Evolutionary conservation across 2,113 vertebrate genomes (phyloP), one percentile per base, ranked within the genome.

Genomic region (Campylomormyrus numenius): DNA sequence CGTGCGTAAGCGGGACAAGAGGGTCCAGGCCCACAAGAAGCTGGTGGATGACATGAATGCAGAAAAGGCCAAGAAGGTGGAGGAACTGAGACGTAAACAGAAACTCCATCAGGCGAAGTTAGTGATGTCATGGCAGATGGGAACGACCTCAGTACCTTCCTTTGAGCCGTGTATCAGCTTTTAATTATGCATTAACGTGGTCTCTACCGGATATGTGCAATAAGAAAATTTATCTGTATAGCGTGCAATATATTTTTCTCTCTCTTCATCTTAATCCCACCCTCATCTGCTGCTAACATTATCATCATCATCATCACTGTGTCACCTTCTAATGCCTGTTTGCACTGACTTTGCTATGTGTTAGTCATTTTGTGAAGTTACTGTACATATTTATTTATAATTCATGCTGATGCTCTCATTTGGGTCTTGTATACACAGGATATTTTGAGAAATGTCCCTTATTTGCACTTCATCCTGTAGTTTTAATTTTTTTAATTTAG

Each of bases 1-100:
- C 52, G 95, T 99, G 19, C 97, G 98, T 15, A 99, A 97, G 90
- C 96, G 98, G 0, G 98, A 99, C 93, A 97, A 95, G 24, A 95
- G 98, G 0, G 98, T 99, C 24, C 97, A 98, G 94, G 98, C 97
- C 2, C 98, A 99, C 89, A 97, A 97, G 88, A 97, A 96, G 90
- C 95, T 98, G 52, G 94, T 98, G 91, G 97, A 99, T 92, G 97
- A 99, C 87, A 97, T 97, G 94, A 99, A 99, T 0, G 97, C 97
- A 0, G 97, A 98, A 94, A 99, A 99, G 93, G 93, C 94, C 3
- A 97, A 94, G 92, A 99, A 98, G 89, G 95, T 95, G 1, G 97
- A 99, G 89, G 97, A 97, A 89, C 95, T 97, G 91, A 95, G 97
- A 58, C 95, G 97, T 89, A 96, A 97, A 70, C 98, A 99, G 95